Evolutionary conservation across 1,140 invertebrate species (phyloP).

Genomic region (Saxidomus purpurata): DNA sequence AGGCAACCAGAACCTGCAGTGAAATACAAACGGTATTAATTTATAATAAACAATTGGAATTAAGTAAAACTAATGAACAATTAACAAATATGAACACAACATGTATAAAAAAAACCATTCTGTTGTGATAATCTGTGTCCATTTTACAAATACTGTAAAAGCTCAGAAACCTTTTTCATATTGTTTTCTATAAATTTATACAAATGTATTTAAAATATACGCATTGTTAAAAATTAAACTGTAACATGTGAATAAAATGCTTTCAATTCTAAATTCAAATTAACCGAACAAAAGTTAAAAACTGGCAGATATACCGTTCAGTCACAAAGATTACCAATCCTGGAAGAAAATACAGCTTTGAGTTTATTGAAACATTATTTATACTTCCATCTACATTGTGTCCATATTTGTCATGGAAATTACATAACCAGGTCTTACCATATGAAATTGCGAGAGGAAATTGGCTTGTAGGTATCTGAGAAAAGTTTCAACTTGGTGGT

Average conservation of each 20-base stretch:
- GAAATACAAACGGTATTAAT: constrained; percentile 19
- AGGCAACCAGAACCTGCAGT: constrained; percentile 9
- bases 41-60: neutral
- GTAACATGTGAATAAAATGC: no score
- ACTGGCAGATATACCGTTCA: neutral
- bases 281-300: neutral
- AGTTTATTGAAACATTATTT: neutral
- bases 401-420: constrained; percentile 24
- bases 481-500: neutral
- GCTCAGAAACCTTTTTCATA: no score
- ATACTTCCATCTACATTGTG: neutral
- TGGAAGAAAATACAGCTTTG: neutral
- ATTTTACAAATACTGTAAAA: no score
- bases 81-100: constrained; percentile 36
- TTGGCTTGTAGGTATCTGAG: constrained; percentile 14
- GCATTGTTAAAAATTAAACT: no score
- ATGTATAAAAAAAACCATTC: no score
- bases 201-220: no score
- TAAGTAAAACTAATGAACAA: neutral
- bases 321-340: neutral
- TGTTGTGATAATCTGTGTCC: no score
- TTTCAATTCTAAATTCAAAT: no score
- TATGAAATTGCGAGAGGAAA: constrained; percentile 9
- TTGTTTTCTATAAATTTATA: no score
- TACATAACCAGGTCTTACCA: neutral